These are phyloP conservation scores for Rhinogobius similis DNA, from an alignment of 2,113 vertebrate species.

Conservation along the genomic window DNA sequence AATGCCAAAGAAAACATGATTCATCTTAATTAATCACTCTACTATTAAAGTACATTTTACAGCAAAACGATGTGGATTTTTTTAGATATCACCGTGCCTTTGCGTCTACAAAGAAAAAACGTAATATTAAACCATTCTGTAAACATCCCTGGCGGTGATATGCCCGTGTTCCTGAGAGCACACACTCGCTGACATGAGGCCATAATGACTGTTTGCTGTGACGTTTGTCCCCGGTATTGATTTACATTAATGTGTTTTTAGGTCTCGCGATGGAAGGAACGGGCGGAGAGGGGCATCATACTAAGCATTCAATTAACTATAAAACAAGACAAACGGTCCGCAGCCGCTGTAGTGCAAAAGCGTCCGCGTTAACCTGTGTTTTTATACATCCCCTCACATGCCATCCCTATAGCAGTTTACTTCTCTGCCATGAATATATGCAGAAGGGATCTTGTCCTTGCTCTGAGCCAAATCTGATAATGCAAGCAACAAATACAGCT, in stretches of 20 bases:
- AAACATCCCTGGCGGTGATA: neutral
- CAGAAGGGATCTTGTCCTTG: constrained; percentile 71
- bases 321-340: constrained; percentile 51
- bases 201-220: constrained; percentile 26
- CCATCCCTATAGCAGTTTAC: constrained; percentile 61
- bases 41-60: no score
- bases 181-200: constrained; percentile 16
- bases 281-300: constrained; percentile 19
- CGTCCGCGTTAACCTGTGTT: constrained; percentile 51
- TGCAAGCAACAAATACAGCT: constrained; percentile 71
- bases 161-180: neutral
- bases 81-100: no score
- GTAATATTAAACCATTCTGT: neutral
- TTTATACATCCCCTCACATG: constrained; percentile 63
- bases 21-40: no score
- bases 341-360: constrained; percentile 47
- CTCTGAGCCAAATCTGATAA: constrained; percentile 77
- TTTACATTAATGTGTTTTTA: constrained; percentile 42
- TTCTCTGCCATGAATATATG: constrained; percentile 69
- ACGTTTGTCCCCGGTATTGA: constrained; percentile 33
- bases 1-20: neutral
- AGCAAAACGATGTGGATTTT: neutral
- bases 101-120: no score
- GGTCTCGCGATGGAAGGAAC: constrained; percentile 21
- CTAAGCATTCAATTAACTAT: constrained; percentile 72